These are phyloP conservation scores for zebrafish (Danio rerio) DNA, from an alignment of 2,113 vertebrate genomes.

Conservation along the genomic window DNA sequence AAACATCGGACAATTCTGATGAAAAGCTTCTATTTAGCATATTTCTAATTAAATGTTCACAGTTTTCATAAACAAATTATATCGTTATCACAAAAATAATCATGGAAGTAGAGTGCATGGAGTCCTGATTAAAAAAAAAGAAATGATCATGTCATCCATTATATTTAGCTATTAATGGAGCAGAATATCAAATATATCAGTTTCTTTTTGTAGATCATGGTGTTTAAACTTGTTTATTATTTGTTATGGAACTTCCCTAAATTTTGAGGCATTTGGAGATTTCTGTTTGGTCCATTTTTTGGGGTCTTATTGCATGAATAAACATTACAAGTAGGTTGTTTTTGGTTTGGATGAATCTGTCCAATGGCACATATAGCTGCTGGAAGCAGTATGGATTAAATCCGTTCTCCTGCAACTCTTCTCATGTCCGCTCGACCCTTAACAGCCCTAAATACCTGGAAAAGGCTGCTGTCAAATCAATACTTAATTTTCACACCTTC, in stretches of 20 bases:
- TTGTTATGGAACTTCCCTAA: background rate
- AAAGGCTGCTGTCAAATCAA: constrained; percentile 32
- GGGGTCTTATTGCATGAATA: background rate
- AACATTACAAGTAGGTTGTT: background rate
- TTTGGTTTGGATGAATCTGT: background rate
- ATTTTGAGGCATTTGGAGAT: background rate
- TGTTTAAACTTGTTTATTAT: background rate
- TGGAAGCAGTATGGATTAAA: background rate
- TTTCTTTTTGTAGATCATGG: no score
- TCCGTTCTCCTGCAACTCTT: background rate
- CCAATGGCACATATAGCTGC: background rate
- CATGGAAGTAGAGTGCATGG: background rate
- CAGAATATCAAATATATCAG: background rate
- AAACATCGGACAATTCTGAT: background rate
- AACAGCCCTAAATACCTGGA: constrained; percentile 5
- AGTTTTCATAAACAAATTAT: background rate
- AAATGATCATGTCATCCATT: background rate
- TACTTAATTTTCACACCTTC: constrained; percentile 25
- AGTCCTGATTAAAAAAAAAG: background rate
- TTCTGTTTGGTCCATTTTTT: background rate
- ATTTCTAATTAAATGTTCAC: background rate
- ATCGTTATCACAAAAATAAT: background rate
- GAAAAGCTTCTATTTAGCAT: background rate
- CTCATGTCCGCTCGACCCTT: background rate
- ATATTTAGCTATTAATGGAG: background rate